Evolutionary conservation across 2,113 vertebrate genomes (phyloP).

Genomic region (Microcebus ravelobensis): DNA sequence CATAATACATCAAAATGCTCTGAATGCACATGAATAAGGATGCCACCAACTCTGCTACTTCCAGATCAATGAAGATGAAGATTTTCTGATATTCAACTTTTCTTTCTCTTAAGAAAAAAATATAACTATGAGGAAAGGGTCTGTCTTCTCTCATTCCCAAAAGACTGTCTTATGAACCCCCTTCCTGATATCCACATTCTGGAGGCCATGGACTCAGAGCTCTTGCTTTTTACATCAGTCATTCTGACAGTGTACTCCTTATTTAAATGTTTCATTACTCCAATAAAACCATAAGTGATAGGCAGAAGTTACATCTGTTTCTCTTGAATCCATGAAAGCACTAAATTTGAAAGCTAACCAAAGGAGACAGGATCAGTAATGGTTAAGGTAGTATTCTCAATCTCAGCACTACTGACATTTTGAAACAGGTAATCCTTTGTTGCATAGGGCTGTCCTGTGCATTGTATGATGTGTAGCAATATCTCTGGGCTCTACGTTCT

Average conservation of each 20-base stretch:
- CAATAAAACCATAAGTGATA: neutral
- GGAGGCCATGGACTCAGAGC: neutral
- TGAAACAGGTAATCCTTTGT: too few species aligned
- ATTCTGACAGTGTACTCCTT: neutral
- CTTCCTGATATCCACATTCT: neutral
- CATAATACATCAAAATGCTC: neutral
- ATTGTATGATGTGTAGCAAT: too few species aligned
- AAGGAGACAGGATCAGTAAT: neutral
- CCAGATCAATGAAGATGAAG: neutral
- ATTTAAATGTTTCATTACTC: neutral
- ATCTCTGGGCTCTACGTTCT: too few species aligned
- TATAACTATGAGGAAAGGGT: neutral
- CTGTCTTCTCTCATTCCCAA: neutral
- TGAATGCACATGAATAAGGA: neutral
- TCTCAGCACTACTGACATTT: neutral
- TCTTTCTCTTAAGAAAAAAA: neutral
- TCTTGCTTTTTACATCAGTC: neutral
- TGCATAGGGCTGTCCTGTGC: too few species aligned
- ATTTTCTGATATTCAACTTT: neutral
- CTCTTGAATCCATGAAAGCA: neutral
- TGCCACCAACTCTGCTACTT: too few species aligned
- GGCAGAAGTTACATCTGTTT: neutral
- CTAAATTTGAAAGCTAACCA: neutral
- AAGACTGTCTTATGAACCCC: neutral
- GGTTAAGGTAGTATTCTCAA: neutral